Percentiles rank a stretch among this genome's conserved stretches.
Conservation (phyloP, 2,797 vertebrate species). For the Mormyrus hasselquistii region DNA sequence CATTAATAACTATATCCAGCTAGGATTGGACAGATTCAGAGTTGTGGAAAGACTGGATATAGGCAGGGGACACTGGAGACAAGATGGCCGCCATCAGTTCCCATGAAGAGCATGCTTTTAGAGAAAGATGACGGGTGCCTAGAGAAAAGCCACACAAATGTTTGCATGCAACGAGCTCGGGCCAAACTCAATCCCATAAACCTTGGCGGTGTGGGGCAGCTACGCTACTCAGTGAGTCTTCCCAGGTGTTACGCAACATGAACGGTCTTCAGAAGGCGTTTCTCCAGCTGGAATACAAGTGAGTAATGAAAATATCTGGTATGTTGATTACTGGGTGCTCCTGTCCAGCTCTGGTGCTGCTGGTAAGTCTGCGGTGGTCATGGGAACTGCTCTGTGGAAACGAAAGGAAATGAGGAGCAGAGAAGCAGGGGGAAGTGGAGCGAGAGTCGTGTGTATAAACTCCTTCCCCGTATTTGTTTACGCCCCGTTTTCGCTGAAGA, state of each 20-base stretch:
- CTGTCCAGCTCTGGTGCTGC: conserved; percentile 23
- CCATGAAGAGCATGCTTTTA: not conserved
- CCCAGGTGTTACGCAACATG: not conserved
- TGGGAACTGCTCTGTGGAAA: conserved; percentile 7
- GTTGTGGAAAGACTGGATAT: not conserved
- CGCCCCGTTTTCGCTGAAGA: conserved; percentile 38
- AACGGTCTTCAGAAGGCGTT: not conserved
- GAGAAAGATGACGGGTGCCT: not conserved
- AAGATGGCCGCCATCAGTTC: not conserved
- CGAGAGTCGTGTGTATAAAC: conserved; percentile 44
- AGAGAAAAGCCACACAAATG: not conserved
- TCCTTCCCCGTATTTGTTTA: conserved; percentile 49
- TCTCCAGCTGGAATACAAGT: conserved; percentile 13
- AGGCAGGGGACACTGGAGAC: not conserved
- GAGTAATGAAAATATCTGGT: conserved; percentile 5
- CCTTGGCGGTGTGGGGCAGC: not conserved
- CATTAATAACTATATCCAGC: not conserved
- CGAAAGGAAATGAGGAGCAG: conserved; percentile 18
- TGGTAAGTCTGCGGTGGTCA: conserved; percentile 15
- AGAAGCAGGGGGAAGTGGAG: conserved; percentile 24
- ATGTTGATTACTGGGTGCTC: conserved; percentile 32
- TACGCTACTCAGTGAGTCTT: not conserved
- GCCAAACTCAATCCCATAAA: not conserved
- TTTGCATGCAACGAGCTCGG: not conserved
- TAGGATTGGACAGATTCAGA: not conserved